These are phyloP conservation scores for Tautogolabrus adspersus DNA, from an alignment of 2,113 vertebrate species.

Conservation along the genomic window DNA sequence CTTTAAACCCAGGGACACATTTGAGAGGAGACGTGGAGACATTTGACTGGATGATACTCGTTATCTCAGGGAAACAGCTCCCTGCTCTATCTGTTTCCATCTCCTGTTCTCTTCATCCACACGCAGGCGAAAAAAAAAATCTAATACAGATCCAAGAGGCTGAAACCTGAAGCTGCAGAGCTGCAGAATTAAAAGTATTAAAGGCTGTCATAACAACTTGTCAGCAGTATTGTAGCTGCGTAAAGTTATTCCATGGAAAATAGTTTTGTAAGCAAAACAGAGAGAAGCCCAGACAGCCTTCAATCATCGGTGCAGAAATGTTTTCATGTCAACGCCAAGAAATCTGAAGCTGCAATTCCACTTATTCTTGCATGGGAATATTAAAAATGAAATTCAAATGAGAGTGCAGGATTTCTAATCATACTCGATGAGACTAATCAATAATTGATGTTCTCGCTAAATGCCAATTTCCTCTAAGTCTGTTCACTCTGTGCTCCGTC, in stretches of 20 bases:
- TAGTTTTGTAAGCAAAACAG: neutral
- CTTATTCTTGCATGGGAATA: neutral
- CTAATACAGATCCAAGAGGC: neutral
- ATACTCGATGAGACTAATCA: neutral
- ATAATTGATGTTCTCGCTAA: neutral
- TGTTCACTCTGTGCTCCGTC: too few relatives aligned
- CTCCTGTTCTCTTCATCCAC: conserved; percentile 12
- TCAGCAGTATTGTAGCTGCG: neutral
- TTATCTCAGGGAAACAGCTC: conserved; percentile 45
- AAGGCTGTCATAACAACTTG: neutral
- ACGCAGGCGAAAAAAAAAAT: conserved; percentile 1
- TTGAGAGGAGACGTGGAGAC: conserved; percentile 28
- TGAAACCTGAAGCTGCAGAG: neutral
- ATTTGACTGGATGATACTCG: conserved; percentile 35
- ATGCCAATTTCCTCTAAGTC: too few relatives aligned
- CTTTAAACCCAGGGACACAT: conserved; percentile 45
- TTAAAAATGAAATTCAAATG: neutral
- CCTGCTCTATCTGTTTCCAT: conserved; percentile 11
- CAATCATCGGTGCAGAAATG: neutral
- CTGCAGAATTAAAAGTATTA: conserved; percentile 1
- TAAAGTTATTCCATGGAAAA: conserved; percentile 8
- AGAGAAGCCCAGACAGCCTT: neutral
- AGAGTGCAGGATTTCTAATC: neutral
- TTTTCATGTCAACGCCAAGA: neutral
- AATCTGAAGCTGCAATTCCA: neutral